A percentile compares a stretch with the other conserved stretches of the same genome.
phyloP scores from a whole-genome alignment of 1,140 invertebrate species.

The Diorhabda elongata region DNA sequence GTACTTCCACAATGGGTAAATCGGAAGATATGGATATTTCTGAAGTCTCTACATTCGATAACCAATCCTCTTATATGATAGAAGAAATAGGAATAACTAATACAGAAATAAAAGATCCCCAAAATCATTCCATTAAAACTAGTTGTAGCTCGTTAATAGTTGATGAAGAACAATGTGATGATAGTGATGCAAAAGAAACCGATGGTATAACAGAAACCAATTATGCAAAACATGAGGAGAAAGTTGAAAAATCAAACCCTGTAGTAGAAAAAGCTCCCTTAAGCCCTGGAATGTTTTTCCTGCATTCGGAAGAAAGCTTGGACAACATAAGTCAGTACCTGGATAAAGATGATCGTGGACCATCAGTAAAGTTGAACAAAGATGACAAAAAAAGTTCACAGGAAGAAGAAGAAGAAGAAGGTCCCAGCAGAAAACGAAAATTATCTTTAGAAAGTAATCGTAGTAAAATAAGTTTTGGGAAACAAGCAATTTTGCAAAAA shows the following conservation, averaged over 20 bases:
- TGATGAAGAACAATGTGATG: slow-evolving; percentile 20
- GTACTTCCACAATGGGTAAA: slow-evolving; percentile 24
- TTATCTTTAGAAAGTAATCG: slow-evolving; percentile 41
- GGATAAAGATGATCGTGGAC: slow-evolving; percentile 40
- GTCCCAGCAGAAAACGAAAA: slow-evolving; percentile 39
- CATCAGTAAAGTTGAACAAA: slow-evolving; percentile 5
- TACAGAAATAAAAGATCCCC: slow-evolving; percentile 14
- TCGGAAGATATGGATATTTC: slow-evolving; percentile 24
- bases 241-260: background rate
- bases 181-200: slow-evolving; percentile 4
- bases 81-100: background rate
- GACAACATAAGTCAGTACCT: slow-evolving; percentile 45
- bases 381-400: slow-evolving; percentile 7
- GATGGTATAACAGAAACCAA: background rate
- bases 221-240: background rate
- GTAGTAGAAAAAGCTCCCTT: background rate
- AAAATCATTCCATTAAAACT: slow-evolving; percentile 13
- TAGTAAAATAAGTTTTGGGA: slow-evolving; percentile 41
- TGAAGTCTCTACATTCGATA: slow-evolving; percentile 26
- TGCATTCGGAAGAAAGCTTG: slow-evolving; percentile 40
- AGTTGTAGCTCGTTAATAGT: slow-evolving; percentile 24
- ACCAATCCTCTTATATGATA: slow-evolving; percentile 3
- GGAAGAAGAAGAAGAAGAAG: background rate
- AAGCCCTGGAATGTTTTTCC: slow-evolving; percentile 26
- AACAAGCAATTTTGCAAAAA: slow-evolving; percentile 38